Evolutionary conservation across 2,888 invertebrate genomes (phyloP).

Genomic region (Nemurella pictetii): DNA sequence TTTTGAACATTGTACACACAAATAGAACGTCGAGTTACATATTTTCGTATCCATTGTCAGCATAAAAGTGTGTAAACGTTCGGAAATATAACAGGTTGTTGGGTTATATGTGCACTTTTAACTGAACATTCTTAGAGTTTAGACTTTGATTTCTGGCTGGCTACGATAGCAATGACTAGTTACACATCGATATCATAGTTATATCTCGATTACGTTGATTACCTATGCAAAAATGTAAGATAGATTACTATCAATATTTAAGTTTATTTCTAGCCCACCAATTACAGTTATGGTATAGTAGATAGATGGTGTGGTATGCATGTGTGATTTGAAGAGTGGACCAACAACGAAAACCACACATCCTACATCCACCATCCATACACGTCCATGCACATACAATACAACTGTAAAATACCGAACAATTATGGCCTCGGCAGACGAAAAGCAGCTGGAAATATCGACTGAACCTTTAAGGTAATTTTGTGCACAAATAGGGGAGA

Average conservation of each 20-base stretch:
- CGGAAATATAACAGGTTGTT: no score
- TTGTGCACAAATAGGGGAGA: not conserved
- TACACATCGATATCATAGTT: not conserved
- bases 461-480: no score
- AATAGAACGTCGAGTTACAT: not conserved
- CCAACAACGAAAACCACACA: no score
- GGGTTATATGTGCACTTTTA: no score
- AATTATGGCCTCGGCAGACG: no score
- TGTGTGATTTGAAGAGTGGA: no score
- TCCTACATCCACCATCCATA: no score
- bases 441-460: no score
- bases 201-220: not conserved
- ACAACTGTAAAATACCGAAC: not conserved
- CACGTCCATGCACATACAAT: not conserved
- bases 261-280: not conserved
- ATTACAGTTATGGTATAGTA: not conserved
- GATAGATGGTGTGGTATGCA: no score
- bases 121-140: no score
- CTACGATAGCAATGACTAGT: not conserved
- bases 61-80: no score
- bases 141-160: not conserved
- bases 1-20: not conserved
- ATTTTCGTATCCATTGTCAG: not conserved
- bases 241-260: not conserved
- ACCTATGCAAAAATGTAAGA: not conserved